Base-by-base conservation (phyloP, 2,113 vertebrate genomes). In the Oophaga pumilio region DNA sequence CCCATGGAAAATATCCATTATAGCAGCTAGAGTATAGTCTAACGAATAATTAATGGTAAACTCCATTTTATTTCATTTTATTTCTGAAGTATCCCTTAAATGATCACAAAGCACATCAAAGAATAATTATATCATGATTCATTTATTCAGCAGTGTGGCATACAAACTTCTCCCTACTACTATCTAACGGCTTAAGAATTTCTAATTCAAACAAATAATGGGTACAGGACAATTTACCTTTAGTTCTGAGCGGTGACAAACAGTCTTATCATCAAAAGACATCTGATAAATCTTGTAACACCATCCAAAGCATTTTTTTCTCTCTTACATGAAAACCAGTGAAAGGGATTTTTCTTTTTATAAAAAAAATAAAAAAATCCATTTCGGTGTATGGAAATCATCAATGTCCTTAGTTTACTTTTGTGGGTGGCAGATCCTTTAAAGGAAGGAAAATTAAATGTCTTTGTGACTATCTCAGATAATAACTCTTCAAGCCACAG, bases 401-500 rank as follows among this genome's bases (percentile, higher is more conserved):
- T 76, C 84, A 76, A 85, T 74, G 78, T 59, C 78, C 66, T 64
- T 82, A 87, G 79, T 87, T 87, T 77, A 43, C 80, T 74, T 83
- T 84, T 84, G 87, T 88, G 80, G 81, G 33, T 43, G 71, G 49
- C 71, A 84, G 59, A 88, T 57, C 59, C 73, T 83, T 84, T 76
- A 88, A 84, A 84, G 81, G 81, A 84, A 82, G 26, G 80, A 84
- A 88, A 84, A 88, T 88, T 53, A 84, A 74, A 84, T 88, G 60
- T 77, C 82, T 76, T 84, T 82, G 86, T 74, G 76, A 53, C 56
- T 50, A 76, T 85, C 79, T 87, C 49, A 82, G 87, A 84, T 88
- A 88, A 88, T 88, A 89, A 88, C 87, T 88, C 80, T 53, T 88
- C 81, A 77, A 82, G 78, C 68, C 71, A 76, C 57, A 13, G 68